Evolutionary conservation across 2,888 invertebrate species (phyloP).

Genomic region (Drosophila neonasuta): DNA sequence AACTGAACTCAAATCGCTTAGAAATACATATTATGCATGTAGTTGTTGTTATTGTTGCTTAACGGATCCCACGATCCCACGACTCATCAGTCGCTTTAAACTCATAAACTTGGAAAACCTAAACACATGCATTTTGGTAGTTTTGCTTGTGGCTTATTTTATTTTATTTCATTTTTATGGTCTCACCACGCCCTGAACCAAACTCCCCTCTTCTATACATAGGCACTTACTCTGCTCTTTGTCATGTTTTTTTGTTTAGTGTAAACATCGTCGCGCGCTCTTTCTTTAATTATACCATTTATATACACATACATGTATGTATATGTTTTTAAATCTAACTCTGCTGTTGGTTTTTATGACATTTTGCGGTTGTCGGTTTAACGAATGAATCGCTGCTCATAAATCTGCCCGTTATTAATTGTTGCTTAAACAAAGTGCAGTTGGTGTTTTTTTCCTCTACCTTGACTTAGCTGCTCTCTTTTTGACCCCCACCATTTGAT

Average conservation of each 20-base stretch:
- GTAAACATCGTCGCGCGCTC: constrained; percentile 37
- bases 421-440: constrained; percentile 32
- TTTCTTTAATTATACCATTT: constrained; percentile 69
- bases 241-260: constrained; percentile 19
- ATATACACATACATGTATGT: constrained; percentile 19
- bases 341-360: constrained; percentile 52
- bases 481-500: constrained; percentile 15
- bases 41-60: constrained; percentile 22
- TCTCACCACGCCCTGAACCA: constrained; percentile 48
- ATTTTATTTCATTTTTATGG: constrained; percentile 52
- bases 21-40: constrained; percentile 35
- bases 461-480: neutral
- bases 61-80: constrained; percentile 66
- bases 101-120: constrained; percentile 57
- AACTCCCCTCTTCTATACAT: neutral
- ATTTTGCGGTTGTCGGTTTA: constrained; percentile 52
- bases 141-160: constrained; percentile 28
- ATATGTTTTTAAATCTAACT: constrained; percentile 40
- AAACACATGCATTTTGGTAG: constrained; percentile 39
- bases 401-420: constrained; percentile 71
- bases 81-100: constrained; percentile 45
- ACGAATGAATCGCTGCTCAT: constrained; percentile 43
- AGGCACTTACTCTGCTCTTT: neutral
- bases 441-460: neutral
- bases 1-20: constrained; percentile 54